A percentile compares a stretch with the other conserved stretches of the same genome.
phyloP scores from a whole-genome alignment of 1,140 invertebrate genomes.

The Parapsyche elsis region DNA sequence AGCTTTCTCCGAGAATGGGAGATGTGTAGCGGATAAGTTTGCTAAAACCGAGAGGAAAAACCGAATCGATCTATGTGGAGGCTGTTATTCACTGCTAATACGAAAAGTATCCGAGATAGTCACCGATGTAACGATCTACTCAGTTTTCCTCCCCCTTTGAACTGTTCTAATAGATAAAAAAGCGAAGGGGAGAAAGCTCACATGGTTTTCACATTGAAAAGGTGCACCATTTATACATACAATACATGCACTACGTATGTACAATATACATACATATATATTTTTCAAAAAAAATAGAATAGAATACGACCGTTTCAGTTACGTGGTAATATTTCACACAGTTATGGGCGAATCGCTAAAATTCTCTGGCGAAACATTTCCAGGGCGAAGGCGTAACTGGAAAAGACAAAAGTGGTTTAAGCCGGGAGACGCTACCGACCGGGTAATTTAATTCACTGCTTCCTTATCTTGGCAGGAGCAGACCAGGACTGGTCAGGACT shows the following conservation, averaged over 20 bases:
- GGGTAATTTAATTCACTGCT: slow-evolving; percentile 51
- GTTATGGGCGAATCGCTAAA: slow-evolving; percentile 15
- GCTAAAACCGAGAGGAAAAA: slow-evolving; percentile 8
- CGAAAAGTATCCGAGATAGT: slow-evolving; percentile 18
- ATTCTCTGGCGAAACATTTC: not conserved
- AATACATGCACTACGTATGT: not conserved
- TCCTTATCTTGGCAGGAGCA: slow-evolving; percentile 46
- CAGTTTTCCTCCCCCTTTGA: slow-evolving; percentile 22
- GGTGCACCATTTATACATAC: not conserved
- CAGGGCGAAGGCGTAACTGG: slow-evolving; percentile 31
- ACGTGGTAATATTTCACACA: slow-evolving; percentile 3
- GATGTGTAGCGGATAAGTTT: slow-evolving; percentile 10
- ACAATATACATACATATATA: not conserved
- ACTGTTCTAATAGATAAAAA: slow-evolving; percentile 1
- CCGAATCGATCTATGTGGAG: slow-evolving; percentile 46
- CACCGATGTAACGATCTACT: slow-evolving; percentile 30
- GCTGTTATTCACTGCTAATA: slow-evolving; percentile 48
- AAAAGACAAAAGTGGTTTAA: slow-evolving; percentile 46
- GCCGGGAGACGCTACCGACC: not conserved
- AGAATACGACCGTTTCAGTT: not conserved
- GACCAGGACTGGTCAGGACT: not conserved
- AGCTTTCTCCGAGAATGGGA: not conserved
- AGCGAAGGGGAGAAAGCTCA: not conserved
- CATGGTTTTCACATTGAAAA: not conserved
- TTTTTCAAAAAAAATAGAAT: not conserved